phyloP scores from a whole-genome alignment of 2,888 invertebrate species.

The Caenorhabditis becei region DNA sequence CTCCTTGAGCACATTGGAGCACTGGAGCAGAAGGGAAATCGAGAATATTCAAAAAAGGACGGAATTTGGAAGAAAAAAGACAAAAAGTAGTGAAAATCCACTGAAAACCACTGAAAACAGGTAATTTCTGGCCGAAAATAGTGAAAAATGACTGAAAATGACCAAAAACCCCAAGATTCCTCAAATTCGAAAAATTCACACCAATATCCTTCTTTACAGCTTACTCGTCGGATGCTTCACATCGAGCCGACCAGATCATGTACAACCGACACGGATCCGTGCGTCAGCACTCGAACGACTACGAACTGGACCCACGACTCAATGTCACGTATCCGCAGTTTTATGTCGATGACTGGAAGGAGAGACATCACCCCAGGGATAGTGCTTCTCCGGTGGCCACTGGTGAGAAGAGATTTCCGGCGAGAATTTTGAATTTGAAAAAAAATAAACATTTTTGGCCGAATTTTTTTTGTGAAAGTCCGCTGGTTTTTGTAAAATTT shows the following conservation, averaged over 20 bases:
- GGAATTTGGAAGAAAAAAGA: too few species aligned
- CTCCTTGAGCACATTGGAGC: too few species aligned
- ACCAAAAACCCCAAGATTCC: too few species aligned
- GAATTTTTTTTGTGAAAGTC: too few species aligned
- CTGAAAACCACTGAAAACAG: too few species aligned
- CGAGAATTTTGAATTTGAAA: neutral
- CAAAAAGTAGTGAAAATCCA: too few species aligned
- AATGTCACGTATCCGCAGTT: slow-evolving; percentile 59
- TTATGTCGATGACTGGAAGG: slow-evolving; percentile 58
- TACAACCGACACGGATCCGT: slow-evolving; percentile 27
- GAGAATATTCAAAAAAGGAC: too few species aligned
- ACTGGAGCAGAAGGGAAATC: too few species aligned
- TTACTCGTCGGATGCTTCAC: slow-evolving; percentile 26
- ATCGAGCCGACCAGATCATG: neutral
- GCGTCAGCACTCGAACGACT: slow-evolving; percentile 55
- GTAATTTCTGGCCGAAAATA: too few species aligned
- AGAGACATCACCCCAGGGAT: slow-evolving; percentile 29
- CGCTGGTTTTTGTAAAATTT: too few species aligned
- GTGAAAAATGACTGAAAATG: neutral
- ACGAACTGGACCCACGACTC: slow-evolving; percentile 59
- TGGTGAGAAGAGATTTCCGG: neutral
- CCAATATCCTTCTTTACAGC: slow-evolving; percentile 1
- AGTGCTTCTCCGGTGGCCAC: neutral
- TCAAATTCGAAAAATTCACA: neutral
- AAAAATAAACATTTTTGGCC: too few species aligned